phyloP scores from a whole-genome alignment of 2,113 vertebrate genomes.

The Cynopterus brachyotis region DNA sequence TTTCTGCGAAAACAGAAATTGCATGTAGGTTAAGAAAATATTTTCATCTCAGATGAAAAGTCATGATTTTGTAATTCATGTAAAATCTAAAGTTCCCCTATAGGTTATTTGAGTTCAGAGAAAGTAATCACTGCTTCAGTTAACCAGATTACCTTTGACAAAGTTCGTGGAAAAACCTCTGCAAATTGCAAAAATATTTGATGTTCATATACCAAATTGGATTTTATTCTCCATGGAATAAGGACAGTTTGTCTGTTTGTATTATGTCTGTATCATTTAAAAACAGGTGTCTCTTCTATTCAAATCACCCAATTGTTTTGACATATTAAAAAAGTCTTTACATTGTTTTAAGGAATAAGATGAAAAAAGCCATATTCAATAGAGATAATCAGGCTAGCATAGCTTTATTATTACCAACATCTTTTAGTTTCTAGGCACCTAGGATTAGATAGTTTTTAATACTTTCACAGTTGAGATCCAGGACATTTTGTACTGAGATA shows the following conservation, averaged over 20 bases:
- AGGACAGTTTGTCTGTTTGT: not conserved
- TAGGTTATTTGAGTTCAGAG: not conserved
- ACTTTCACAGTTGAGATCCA: not conserved
- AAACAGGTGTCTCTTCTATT: not conserved
- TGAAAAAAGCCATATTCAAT: not conserved
- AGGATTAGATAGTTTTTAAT: not conserved
- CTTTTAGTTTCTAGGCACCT: not conserved
- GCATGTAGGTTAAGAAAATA: not conserved
- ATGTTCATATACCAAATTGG: not conserved
- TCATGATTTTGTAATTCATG: not conserved
- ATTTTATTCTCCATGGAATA: not conserved
- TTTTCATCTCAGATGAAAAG: not conserved
- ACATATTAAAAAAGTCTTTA: not conserved
- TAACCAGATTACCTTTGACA: not conserved
- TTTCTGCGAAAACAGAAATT: not conserved
- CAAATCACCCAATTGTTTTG: not conserved
- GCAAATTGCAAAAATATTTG: not conserved
- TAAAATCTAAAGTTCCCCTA: not conserved
- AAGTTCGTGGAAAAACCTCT: not conserved
- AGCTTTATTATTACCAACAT: not conserved
- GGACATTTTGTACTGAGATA: not conserved
- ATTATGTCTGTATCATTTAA: not conserved
- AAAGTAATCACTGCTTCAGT: not conserved
- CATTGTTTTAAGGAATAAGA: not conserved
- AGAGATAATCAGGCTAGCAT: not conserved